Evolutionary conservation across 2,888 invertebrate genomes (phyloP).

Genomic region (Mesorhabditis sp.): DNA sequence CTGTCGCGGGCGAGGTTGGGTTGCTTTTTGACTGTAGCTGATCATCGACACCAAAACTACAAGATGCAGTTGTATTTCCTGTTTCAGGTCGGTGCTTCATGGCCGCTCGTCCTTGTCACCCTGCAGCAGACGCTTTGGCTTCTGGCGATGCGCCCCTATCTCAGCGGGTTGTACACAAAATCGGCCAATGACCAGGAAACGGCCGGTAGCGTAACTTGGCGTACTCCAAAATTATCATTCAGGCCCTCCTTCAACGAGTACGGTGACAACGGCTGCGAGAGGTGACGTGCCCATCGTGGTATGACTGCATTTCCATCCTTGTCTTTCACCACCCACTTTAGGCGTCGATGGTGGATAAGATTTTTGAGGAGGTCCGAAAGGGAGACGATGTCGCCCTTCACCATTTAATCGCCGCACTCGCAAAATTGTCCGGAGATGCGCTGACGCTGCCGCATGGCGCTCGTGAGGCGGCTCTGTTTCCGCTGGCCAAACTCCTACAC

Average conservation of each 20-base stretch:
- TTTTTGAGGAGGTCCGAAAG: slow-evolving; percentile 5
- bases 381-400: slow-evolving; percentile 66
- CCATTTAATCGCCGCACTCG: slow-evolving; percentile 90
- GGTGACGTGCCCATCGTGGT: slow-evolving; percentile 80
- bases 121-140: slow-evolving; percentile 87
- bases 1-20: neutral
- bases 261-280: slow-evolving; percentile 92
- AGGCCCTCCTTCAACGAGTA: slow-evolving; percentile 60
- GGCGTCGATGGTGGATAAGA: slow-evolving; percentile 14
- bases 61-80: neutral
- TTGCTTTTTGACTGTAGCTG: too few species aligned
- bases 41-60: neutral
- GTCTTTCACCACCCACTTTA: neutral
- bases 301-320: slow-evolving; percentile 33
- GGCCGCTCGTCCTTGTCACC: slow-evolving; percentile 92
- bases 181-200: neutral
- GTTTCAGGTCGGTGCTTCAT: slow-evolving; percentile 68
- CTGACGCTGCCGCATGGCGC: slow-evolving; percentile 12
- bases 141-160: slow-evolving; percentile 86
- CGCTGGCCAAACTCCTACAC: slow-evolving; percentile 95
- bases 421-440: slow-evolving; percentile 83
- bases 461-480: slow-evolving; percentile 90
- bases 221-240: neutral
- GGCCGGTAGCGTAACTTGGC: slow-evolving; percentile 3
- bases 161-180: slow-evolving; percentile 72